Evolutionary conservation across 1,140 invertebrate genomes (phyloP).

Genomic region (Drosophila sulfurigaster): DNA sequence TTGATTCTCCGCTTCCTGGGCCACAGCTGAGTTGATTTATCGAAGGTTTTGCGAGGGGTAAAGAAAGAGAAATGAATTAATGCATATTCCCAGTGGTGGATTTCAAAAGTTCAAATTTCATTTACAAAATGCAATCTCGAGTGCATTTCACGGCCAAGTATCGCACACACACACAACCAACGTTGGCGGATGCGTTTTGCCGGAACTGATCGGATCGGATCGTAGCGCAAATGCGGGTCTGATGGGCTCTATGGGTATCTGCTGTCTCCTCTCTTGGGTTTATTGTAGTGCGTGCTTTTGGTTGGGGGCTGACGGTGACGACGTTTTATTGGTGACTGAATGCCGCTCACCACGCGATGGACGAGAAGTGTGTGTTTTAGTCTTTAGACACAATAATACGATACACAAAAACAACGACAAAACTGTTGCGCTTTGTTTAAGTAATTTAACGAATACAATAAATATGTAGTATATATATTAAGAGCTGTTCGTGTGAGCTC

Average conservation of each 20-base stretch:
- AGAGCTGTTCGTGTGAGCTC: conserved; percentile 38
- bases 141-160: conserved; percentile 78
- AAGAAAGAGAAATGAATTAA: conserved; percentile 53
- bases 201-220: conserved; percentile 50
- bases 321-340: conserved; percentile 42
- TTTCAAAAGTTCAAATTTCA: conserved; percentile 74
- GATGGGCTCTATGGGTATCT: neutral
- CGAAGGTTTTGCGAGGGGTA: conserved; percentile 32
- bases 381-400: conserved; percentile 35
- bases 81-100: conserved; percentile 41
- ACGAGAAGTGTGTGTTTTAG: conserved; percentile 32
- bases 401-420: conserved; percentile 52
- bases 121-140: conserved; percentile 81
- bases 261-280: conserved; percentile 29
- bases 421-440: conserved; percentile 36
- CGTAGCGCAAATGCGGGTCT: conserved; percentile 45
- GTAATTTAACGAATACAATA: conserved; percentile 43
- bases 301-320: conserved; percentile 51
- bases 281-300: conserved; percentile 50
- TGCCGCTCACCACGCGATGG: conserved; percentile 35
- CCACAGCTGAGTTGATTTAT: conserved; percentile 87
- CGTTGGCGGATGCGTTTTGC: conserved; percentile 64
- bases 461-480: conserved; percentile 12
- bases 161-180: conserved; percentile 53
- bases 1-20: conserved; percentile 92